Evolutionary conservation across 2,113 vertebrate genomes (phyloP), one percentile per base, ranked within the genome.

Genomic region (Cyanocitta stelleri): DNA sequence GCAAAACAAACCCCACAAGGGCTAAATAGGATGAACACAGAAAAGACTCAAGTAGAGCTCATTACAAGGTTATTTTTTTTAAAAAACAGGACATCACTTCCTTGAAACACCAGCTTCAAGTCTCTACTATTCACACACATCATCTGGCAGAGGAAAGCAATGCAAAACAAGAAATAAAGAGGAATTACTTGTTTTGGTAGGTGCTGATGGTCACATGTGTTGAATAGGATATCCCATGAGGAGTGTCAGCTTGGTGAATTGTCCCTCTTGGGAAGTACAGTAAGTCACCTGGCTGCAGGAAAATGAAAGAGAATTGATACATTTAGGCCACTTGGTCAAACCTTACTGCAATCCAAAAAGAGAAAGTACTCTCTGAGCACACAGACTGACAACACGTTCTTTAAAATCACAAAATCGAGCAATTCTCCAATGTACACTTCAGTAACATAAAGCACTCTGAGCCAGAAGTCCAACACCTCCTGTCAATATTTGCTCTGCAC

Each of bases 211-310:
- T 99, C 95, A 99, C 91, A 0, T 99, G 99, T 39, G 98, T 99
- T 43, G 99, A 99, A 91, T 98, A 95, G 21, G 97, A 94, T 82
- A 98, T 96, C 26, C 98, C 98, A 9, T 95, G 85, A 44, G 98
- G 98, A 29, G 99, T 99, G 76, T 98, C 98, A 29, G 99, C 99
- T 81, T 99, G 98, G 94, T 99, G 99, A 93, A 99, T 98, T 20
- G 98, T 99, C 71, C 99, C 99, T 97, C 99, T 98, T 80, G 99
- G 99, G 46, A 99, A 99, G 97, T 99, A 99, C 39, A 99, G 51
- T 35, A 99, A 96, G 90, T 99, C 99, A 68, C 99, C 99, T 6
- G 98, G 97, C 99, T 99, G 81, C 63, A 90, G 73, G 83, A 72
- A 87, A 66, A 72, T 7, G 3, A 21, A 83, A 27, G 87, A 58